Conservation (phyloP, 2,797 vertebrate genomes). For the Zenarchopterus dispar region DNA sequence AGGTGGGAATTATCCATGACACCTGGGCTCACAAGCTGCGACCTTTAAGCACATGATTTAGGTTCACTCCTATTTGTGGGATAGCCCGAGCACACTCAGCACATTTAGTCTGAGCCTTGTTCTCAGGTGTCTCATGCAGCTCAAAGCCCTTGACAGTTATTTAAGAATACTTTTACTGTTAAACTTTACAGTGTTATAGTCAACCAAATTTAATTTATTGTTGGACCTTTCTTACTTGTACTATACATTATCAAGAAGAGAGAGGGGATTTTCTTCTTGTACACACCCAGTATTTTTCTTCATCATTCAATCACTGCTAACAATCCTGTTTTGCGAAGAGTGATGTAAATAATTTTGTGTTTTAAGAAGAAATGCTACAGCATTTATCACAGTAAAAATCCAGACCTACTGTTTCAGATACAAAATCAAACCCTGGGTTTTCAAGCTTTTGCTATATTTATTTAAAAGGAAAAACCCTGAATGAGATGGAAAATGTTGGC, state of each 20-base stretch:
- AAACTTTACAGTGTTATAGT: slow-evolving; percentile 62
- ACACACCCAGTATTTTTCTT: slow-evolving; percentile 70
- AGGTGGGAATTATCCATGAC: slow-evolving; percentile 80
- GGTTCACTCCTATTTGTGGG: slow-evolving; percentile 72
- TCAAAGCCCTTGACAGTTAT: slow-evolving; percentile 48
- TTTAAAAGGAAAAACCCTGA: slow-evolving; percentile 57
- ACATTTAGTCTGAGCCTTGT: slow-evolving; percentile 60
- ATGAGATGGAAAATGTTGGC: slow-evolving; percentile 63
- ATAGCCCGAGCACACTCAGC: slow-evolving; percentile 69
- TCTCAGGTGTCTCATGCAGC: slow-evolving; percentile 41
- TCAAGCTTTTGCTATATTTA: slow-evolving; percentile 63
- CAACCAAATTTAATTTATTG: slow-evolving; percentile 64
- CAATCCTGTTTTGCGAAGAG: slow-evolving; percentile 75
- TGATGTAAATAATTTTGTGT: slow-evolving; percentile 79
- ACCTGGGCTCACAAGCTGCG: slow-evolving; percentile 77
- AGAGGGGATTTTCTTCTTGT: slow-evolving; percentile 57
- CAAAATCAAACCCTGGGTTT: slow-evolving; percentile 66
- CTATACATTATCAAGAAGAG: slow-evolving; percentile 71
- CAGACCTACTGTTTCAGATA: slow-evolving; percentile 70
- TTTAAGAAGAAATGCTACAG: slow-evolving; percentile 77
- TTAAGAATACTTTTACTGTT: slow-evolving; percentile 59
- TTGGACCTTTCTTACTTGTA: slow-evolving; percentile 34
- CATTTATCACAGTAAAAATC: slow-evolving; percentile 76
- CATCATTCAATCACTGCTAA: slow-evolving; percentile 73
- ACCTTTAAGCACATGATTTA: slow-evolving; percentile 78